These are phyloP conservation scores for Pantherophis alleghaniensis DNA, from an alignment of 2,797 vertebrate genomes.

Conservation along the genomic window DNA sequence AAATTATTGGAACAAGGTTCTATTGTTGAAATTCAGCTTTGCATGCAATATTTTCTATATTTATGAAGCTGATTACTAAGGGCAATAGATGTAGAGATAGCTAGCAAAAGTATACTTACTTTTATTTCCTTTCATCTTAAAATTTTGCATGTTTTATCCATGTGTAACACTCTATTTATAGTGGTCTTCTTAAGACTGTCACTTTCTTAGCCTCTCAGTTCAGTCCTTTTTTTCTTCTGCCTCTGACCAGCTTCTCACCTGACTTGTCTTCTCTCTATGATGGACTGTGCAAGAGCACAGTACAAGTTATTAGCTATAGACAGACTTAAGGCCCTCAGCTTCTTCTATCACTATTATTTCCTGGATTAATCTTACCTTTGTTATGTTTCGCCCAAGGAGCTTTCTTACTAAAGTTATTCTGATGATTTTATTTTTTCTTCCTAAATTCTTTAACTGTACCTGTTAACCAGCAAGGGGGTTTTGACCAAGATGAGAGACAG, in stretches of 20 bases:
- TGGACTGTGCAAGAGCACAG: neutral
- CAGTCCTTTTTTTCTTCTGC: neutral
- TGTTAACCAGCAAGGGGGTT: neutral
- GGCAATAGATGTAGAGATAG: neutral
- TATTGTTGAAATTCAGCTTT: neutral
- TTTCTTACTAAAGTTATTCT: neutral
- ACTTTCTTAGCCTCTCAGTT: neutral
- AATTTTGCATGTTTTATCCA: neutral
- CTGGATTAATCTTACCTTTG: neutral
- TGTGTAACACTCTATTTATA: neutral
- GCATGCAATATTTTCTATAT: neutral
- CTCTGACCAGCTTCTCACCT: neutral
- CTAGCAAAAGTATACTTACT: neutral
- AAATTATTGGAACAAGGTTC: neutral
- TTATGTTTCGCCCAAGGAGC: neutral
- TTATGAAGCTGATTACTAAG: neutral
- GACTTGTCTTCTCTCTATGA: neutral
- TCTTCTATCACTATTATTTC: neutral
- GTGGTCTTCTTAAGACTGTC: neutral
- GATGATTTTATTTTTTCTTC: neutral
- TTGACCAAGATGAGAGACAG: neutral
- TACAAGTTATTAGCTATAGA: neutral
- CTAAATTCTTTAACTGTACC: neutral
- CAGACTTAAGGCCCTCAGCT: neutral
- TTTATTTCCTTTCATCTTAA: neutral